Percentiles rank a stretch among this genome's conserved stretches.
These are phyloP conservation scores for Mormyrus lacerda DNA, from an alignment of 2,113 vertebrate species.

Conservation along the genomic window DNA sequence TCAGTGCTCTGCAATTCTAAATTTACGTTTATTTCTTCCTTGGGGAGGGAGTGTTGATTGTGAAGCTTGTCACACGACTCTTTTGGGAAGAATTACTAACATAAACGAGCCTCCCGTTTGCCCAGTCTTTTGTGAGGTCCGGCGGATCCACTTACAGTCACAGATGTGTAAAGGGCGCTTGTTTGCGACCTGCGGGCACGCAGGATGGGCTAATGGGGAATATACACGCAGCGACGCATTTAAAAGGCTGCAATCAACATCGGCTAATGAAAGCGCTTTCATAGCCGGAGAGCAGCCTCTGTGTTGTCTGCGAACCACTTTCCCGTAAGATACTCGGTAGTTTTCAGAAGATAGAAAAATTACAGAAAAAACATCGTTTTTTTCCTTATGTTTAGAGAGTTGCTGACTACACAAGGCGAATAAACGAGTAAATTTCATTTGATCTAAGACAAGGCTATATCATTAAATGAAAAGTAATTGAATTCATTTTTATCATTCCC, in stretches of 20 bases:
- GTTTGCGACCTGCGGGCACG: background rate
- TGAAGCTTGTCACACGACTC: slow-evolving; percentile 5
- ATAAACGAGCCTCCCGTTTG: background rate
- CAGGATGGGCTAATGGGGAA: background rate
- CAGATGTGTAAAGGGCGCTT: background rate
- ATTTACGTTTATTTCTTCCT: background rate
- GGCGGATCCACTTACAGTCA: background rate
- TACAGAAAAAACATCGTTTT: background rate
- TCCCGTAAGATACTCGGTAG: background rate
- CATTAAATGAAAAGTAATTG: background rate
- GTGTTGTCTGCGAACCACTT: background rate
- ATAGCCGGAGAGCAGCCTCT: background rate
- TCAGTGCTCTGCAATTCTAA: background rate
- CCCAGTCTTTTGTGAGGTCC: background rate
- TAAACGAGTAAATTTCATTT: background rate
- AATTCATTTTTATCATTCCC: background rate
- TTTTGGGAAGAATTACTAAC: background rate
- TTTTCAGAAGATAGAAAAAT: background rate
- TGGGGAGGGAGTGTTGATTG: background rate
- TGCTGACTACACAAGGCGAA: background rate
- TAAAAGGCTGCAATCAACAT: slow-evolving; percentile 15
- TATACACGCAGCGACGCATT: background rate
- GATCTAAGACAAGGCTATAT: background rate
- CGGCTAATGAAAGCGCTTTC: background rate
- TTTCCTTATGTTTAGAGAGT: background rate